Percentiles rank a stretch among this genome's conserved stretches.
phyloP scores from a whole-genome alignment of 2,888 invertebrate genomes.

The Myopa tessellatipennis region DNA sequence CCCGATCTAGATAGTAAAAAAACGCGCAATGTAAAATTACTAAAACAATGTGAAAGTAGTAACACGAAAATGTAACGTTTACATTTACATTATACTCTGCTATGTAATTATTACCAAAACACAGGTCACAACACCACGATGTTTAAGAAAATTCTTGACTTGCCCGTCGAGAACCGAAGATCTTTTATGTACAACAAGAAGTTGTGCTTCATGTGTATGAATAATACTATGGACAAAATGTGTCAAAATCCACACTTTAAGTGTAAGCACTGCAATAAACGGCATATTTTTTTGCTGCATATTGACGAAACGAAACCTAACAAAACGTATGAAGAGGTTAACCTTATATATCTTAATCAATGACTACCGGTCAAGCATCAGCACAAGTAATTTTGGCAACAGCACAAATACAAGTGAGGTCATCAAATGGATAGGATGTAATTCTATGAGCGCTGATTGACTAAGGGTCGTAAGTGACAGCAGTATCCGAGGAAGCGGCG shows the following conservation, averaged over 20 bases:
- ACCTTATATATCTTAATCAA: conserved; percentile 9
- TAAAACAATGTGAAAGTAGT: background rate
- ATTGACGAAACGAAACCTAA: background rate
- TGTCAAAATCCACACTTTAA: background rate
- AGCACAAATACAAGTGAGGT: background rate
- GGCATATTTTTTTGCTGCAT: background rate
- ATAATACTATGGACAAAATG: conserved; percentile 4
- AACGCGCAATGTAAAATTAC: background rate
- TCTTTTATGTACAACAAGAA: background rate
- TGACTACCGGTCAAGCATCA: conserved; percentile 5
- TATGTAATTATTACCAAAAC: conserved; percentile 1
- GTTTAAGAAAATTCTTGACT: background rate
- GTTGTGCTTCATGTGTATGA: conserved; percentile 13
- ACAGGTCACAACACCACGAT: background rate
- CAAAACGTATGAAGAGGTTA: conserved; percentile 1
- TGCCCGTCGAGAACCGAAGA: conserved; percentile 4
- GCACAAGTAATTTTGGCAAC: conserved; percentile 5
- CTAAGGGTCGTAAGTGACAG: conserved; percentile 1
- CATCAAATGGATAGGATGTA: background rate
- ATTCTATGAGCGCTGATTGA: conserved; percentile 25
- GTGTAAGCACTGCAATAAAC: conserved; percentile 6
- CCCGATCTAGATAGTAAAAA: background rate
- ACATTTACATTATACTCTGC: background rate
- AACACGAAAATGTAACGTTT: background rate
- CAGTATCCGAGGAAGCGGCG: background rate